Percentiles rank a stretch among this genome's conserved stretches.
phyloP scores from a whole-genome alignment of 2,113 vertebrate genomes.

The Nibea coibor region DNA sequence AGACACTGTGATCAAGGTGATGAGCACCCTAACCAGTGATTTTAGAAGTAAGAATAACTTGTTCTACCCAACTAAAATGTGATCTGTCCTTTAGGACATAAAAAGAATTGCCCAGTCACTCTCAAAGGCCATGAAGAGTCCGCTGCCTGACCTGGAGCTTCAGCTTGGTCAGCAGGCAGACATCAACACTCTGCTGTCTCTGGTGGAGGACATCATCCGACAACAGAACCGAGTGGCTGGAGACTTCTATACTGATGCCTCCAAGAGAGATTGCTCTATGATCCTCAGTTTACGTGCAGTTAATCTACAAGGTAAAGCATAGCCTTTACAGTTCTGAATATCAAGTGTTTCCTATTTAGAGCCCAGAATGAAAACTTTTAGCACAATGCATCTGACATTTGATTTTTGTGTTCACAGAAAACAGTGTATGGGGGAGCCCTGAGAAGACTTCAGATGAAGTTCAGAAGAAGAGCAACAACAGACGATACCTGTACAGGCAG shows the following conservation, averaged over 20 bases:
- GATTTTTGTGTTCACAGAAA: conserved; percentile 67
- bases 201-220: conserved; percentile 89
- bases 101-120: conserved; percentile 89
- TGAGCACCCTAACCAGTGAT: neutral
- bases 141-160: conserved; percentile 76
- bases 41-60: neutral
- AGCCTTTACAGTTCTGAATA: neutral
- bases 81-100: conserved; percentile 84
- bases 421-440: conserved; percentile 64
- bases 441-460: conserved; percentile 66
- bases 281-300: conserved; percentile 80
- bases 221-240: conserved; percentile 83
- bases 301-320: conserved; percentile 84
- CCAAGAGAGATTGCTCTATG: conserved; percentile 79
- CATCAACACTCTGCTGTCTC: conserved; percentile 89
- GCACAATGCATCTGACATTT: neutral
- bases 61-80: conserved; percentile 10
- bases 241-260: conserved; percentile 81
- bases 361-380: no score
- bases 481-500: conserved; percentile 87
- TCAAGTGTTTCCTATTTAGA: neutral
- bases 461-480: conserved; percentile 83
- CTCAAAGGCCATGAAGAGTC: conserved; percentile 87
- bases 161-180: conserved; percentile 82
- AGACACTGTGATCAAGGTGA: conserved; percentile 90